These are phyloP conservation scores for Caenorhabditis doughertyi DNA, from an alignment of 2,888 invertebrate species.

Conservation along the genomic window DNA sequence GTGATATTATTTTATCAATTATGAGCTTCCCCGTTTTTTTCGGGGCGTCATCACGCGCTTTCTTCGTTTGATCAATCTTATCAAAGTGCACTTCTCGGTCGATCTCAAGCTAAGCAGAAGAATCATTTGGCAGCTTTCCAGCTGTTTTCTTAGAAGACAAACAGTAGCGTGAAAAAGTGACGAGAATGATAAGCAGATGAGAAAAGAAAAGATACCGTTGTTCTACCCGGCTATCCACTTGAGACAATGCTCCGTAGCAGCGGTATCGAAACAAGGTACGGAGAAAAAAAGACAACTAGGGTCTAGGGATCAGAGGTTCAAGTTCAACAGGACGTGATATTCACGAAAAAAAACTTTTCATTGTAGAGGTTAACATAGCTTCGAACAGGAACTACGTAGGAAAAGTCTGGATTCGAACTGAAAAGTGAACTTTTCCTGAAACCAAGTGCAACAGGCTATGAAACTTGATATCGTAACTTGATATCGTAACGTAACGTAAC, in stretches of 20 bases:
- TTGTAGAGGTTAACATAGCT: background rate
- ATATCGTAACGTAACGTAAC: too few species aligned
- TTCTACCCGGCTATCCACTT: conserved; percentile 44
- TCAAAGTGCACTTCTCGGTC: conserved; percentile 51
- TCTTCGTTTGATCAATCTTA: conserved; percentile 28
- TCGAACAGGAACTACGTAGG: background rate
- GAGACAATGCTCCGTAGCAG: conserved; percentile 31
- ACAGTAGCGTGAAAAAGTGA: conserved; percentile 45
- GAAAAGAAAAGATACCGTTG: conserved; percentile 36
- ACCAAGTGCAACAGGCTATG: conserved; percentile 21
- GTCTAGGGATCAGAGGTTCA: conserved; percentile 52
- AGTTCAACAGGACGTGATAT: conserved; percentile 12
- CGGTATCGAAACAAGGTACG: conserved; percentile 41
- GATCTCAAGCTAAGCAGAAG: conserved; percentile 17
- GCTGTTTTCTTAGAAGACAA: conserved; percentile 60
- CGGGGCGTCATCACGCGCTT: conserved; percentile 29
- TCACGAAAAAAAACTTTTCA: background rate
- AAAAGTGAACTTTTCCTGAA: background rate
- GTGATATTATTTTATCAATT: conserved; percentile 29
- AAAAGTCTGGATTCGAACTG: background rate
- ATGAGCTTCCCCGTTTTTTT: conserved; percentile 13
- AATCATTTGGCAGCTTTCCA: conserved; percentile 55
- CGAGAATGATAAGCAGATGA: conserved; percentile 23
- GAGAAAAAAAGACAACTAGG: conserved; percentile 19
- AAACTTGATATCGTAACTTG: conserved; percentile 37